Evolutionary conservation across 2,888 invertebrate species (phyloP), one percentile per base, ranked within the genome.

Genomic region (Achlya flavicornis): DNA sequence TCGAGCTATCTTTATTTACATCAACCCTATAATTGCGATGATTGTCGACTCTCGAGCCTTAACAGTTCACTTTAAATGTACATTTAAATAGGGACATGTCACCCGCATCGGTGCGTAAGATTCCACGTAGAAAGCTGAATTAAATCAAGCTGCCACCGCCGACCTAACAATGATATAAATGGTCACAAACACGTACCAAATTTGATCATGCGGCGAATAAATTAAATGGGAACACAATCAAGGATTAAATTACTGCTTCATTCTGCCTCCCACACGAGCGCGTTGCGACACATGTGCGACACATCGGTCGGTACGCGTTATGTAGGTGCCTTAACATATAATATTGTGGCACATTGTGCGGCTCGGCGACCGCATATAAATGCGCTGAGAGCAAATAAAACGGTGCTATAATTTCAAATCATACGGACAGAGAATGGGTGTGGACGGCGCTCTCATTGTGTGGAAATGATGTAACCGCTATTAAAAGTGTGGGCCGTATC

Each of bases 341-440:
- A 89, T 88, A 88, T 86, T 85, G 88, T 88, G 84, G 89, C 89
- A 91, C 91, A 91, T 89, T 92, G 92, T 90, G 86, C 85, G 80
- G 84, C 90, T 87, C 84, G 81, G 85, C 84, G 89, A 89, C 90
- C 90, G 93, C 90, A 92, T 93, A 93, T 92, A 93, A 92, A 93
- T 92, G 93, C 88, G 88, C 83, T 79, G 84, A 91, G 92, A 93
- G 92, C 93, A 93, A 93, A 93, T 93, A 93, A 93, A 93, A 93
- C 88, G 91, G 92, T 92, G 93, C 93, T 92, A 93, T 93, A 93
- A 93, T 93, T 93, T 93, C 93, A 93, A 93, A 93, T 93, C 93
- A 93, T 93, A 92, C 90, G 92, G 93, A 93, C 93, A 93, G 92
- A 93, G 93, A 93, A 93, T 93, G 93, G 93, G 93, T 93, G 93